Evolutionary conservation across 2,113 vertebrate species (phyloP).

Genomic region (Seriola aureovittata): DNA sequence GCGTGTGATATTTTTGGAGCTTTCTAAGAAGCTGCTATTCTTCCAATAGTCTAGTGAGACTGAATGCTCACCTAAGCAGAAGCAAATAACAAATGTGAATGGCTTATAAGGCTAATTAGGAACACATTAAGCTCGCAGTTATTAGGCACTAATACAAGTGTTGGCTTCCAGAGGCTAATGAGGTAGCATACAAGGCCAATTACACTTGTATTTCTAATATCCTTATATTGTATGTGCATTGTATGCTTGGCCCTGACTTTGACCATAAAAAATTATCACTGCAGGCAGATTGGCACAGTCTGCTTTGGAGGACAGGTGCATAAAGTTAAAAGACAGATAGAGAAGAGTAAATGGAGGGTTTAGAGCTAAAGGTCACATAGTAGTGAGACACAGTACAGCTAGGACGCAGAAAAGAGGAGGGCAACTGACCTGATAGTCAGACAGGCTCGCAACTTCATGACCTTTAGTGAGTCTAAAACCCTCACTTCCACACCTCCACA

Average conservation of each 20-base stretch:
- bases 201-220: slow-evolving; percentile 43
- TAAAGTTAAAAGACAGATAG: neutral
- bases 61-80: slow-evolving; percentile 49
- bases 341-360: slow-evolving; percentile 18
- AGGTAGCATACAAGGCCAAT: slow-evolving; percentile 51
- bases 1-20: slow-evolving; percentile 1
- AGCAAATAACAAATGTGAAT: slow-evolving; percentile 58
- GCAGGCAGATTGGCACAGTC: slow-evolving; percentile 13
- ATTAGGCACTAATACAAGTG: slow-evolving; percentile 42
- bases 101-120: slow-evolving; percentile 63
- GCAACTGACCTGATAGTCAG: slow-evolving; percentile 14
- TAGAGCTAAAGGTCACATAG: slow-evolving; percentile 45
- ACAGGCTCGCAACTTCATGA: slow-evolving; percentile 20
- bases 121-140: slow-evolving; percentile 50
- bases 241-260: slow-evolving; percentile 27
- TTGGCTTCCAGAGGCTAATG: slow-evolving; percentile 61
- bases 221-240: slow-evolving; percentile 4
- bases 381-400: neutral
- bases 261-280: slow-evolving; percentile 31
- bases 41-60: slow-evolving; percentile 36
- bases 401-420: slow-evolving; percentile 17
- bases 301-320: slow-evolving; percentile 13
- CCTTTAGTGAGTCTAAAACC: slow-evolving; percentile 31
- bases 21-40: slow-evolving; percentile 17
- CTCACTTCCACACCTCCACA: neutral